Conservation (phyloP, 2,797 vertebrate genomes). For the Sebastes hopkinsi region DNA sequence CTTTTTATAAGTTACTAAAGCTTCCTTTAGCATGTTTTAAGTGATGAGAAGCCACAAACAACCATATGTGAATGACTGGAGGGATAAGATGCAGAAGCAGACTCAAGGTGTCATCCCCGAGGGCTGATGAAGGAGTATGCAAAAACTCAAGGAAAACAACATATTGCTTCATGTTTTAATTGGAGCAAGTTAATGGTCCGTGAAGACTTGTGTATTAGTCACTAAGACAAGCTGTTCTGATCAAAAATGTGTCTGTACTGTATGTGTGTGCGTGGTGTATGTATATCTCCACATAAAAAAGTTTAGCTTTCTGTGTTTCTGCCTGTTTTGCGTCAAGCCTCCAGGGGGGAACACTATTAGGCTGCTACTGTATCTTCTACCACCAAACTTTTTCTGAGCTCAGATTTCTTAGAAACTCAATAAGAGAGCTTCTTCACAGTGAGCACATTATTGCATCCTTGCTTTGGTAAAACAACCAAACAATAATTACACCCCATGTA, state of each 20-base stretch:
- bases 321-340: slow-evolving; percentile 43
- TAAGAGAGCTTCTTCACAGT: slow-evolving; percentile 6
- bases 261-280: slow-evolving; percentile 16
- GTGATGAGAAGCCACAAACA: slow-evolving; percentile 38
- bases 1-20: slow-evolving; percentile 14
- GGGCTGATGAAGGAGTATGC: slow-evolving; percentile 66
- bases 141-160: slow-evolving; percentile 78
- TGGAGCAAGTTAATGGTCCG: slow-evolving; percentile 79
- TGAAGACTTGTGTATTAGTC: slow-evolving; percentile 78
- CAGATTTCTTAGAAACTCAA: slow-evolving; percentile 19
- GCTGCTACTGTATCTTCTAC: slow-evolving; percentile 10
- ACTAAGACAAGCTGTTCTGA: slow-evolving; percentile 81
- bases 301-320: slow-evolving; percentile 40
- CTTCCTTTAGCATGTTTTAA: slow-evolving; percentile 44
- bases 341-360: slow-evolving; percentile 17
- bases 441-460: neutral
- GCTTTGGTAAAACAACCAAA: slow-evolving; percentile 1
- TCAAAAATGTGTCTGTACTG: slow-evolving; percentile 34
- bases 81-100: slow-evolving; percentile 56
- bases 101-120: slow-evolving; percentile 72
- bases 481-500: neutral
- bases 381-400: slow-evolving; percentile 44
- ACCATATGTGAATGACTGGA: slow-evolving; percentile 71
- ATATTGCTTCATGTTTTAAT: slow-evolving; percentile 85
- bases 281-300: slow-evolving; percentile 28